Conservation (phyloP, 2,888 invertebrate genomes). For the Digitonthophagus gazella region DNA sequence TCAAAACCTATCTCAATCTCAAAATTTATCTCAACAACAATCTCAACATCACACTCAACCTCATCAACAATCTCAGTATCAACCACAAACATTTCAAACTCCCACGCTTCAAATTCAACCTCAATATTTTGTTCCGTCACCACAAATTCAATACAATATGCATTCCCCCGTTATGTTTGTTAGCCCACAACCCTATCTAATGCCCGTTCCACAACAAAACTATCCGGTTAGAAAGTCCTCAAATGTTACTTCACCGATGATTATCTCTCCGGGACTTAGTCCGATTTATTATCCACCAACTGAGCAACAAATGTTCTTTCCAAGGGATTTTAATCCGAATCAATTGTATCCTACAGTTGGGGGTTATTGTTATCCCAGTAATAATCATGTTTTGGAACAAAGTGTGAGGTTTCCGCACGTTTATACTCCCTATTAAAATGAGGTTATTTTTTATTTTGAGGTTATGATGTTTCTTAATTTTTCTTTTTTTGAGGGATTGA, state of each 20-base stretch:
- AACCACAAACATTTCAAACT: not conserved
- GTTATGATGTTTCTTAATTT: not conserved
- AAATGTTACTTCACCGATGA: slow-evolving; percentile 25
- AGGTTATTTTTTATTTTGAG: too few species aligned
- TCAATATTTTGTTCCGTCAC: too few species aligned
- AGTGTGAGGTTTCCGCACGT: not conserved
- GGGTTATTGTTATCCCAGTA: not conserved
- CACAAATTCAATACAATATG: too few species aligned
- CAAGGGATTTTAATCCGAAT: slow-evolving; percentile 36
- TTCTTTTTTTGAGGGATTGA: slow-evolving; percentile 24
- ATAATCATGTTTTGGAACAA: not conserved
- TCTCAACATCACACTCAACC: slow-evolving; percentile 7
- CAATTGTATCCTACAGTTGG: slow-evolving; percentile 8
- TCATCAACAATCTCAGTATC: not conserved
- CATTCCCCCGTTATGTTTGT: not conserved
- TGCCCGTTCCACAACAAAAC: too few species aligned
- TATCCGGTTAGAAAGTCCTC: slow-evolving; percentile 30
- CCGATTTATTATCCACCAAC: slow-evolving; percentile 28
- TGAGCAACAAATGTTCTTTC: slow-evolving; percentile 33
- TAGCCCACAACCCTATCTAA: not conserved
- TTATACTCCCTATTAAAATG: not conserved
- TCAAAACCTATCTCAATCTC: not conserved
- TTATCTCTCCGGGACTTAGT: slow-evolving; percentile 28
- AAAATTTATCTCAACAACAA: slow-evolving; percentile 8
- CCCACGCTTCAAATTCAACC: not conserved